phyloP scores from a whole-genome alignment of 2,113 vertebrate species.

The Tichodroma muraria region DNA sequence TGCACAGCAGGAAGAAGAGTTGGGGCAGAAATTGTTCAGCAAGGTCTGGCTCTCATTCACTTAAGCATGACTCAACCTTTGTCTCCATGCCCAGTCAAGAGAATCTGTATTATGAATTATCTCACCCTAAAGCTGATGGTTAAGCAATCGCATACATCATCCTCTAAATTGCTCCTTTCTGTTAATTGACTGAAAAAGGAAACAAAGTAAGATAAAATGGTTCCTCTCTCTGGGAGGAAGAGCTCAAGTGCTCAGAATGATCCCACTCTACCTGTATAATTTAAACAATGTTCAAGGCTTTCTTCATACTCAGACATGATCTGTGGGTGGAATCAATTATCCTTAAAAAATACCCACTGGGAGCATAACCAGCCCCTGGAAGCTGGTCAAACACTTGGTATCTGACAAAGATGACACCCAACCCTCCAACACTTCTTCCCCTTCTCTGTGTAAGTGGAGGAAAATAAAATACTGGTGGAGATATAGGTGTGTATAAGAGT shows the following conservation, averaged over 20 bases:
- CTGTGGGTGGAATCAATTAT: neutral
- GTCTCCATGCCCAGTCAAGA: neutral
- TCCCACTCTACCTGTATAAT: neutral
- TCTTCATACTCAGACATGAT: neutral
- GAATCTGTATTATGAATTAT: neutral
- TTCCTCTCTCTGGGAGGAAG: neutral
- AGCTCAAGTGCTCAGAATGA: neutral
- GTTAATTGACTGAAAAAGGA: constrained; percentile 26
- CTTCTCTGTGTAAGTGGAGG: neutral
- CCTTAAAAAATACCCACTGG: neutral
- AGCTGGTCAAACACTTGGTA: neutral
- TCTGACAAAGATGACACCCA: neutral
- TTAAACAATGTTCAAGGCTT: neutral
- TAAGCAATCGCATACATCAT: neutral
- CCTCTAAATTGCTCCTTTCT: neutral
- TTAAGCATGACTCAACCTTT: constrained; percentile 29
- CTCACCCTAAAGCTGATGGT: neutral
- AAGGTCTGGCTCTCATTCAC: neutral
- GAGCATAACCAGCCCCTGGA: neutral
- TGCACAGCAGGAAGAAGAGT: neutral
- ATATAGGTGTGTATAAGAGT: neutral
- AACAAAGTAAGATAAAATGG: constrained; percentile 29
- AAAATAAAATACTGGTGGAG: neutral
- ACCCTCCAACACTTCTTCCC: neutral
- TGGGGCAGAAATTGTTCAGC: neutral